A percentile compares a stretch with the other conserved stretches of the same genome.
Conservation (phyloP, 1,140 invertebrate genomes). For the Monochamus saltuarius region DNA sequence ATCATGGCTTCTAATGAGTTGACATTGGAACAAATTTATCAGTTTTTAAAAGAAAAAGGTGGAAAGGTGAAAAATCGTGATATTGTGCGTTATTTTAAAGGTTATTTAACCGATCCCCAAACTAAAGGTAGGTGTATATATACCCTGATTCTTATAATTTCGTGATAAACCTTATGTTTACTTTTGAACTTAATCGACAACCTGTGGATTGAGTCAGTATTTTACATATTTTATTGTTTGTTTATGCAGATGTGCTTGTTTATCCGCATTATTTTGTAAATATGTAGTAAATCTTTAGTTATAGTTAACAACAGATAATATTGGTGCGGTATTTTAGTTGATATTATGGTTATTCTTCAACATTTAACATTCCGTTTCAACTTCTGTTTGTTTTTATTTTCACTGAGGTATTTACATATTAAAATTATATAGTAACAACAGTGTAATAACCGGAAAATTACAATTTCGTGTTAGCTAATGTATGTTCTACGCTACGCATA, state of each 20-base stretch:
- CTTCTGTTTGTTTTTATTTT: too few relatives aligned
- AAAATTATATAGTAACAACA: not conserved
- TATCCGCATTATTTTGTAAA: not conserved
- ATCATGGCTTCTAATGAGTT: slow-evolving; percentile 57
- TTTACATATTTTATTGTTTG: not conserved
- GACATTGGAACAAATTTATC: slow-evolving; percentile 77
- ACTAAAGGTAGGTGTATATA: slow-evolving; percentile 65
- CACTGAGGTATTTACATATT: not conserved
- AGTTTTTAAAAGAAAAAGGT: slow-evolving; percentile 79
- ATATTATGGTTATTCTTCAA: too few relatives aligned
- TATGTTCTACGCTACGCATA: not conserved
- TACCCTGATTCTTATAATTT: not conserved
- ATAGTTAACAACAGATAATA: too few relatives aligned
- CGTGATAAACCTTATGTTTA: slow-evolving; percentile 36
- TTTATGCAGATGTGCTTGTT: too few relatives aligned
- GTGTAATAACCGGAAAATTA: not conserved
- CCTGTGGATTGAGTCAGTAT: slow-evolving; percentile 20
- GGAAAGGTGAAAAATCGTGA: slow-evolving; percentile 85
- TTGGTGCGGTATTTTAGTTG: too few relatives aligned
- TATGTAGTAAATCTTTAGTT: not conserved
- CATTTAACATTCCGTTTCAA: too few relatives aligned
- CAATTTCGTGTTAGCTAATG: not conserved
- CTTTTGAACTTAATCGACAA: slow-evolving; percentile 18
- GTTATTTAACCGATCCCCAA: slow-evolving; percentile 76
- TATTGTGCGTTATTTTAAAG: slow-evolving; percentile 84